A percentile compares a stretch with the other conserved stretches of the same genome.
phyloP scores from a whole-genome alignment of 2,888 invertebrate genomes.

The Mantis religiosa region DNA sequence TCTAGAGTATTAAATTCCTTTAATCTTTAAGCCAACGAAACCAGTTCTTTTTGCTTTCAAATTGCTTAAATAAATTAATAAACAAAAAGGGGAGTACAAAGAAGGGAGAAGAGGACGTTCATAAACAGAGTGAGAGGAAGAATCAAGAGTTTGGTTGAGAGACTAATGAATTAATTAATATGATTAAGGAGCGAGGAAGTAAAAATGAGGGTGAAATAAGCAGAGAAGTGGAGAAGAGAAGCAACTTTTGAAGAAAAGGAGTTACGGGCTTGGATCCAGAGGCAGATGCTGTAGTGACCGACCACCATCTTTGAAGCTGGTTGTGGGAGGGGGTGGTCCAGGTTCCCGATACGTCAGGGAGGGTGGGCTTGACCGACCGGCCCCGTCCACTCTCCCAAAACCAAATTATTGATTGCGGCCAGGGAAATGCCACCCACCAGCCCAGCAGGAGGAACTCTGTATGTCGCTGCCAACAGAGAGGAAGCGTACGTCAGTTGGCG shows the following conservation, averaged over 20 bases:
- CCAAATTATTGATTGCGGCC: slow-evolving; percentile 19
- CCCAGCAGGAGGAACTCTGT: background rate
- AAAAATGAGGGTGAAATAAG: background rate
- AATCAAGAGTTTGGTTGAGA: no score
- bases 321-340: background rate
- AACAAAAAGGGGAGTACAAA: no score
- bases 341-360: background rate
- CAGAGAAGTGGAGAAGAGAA: background rate
- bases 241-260: no score
- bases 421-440: slow-evolving; percentile 14
- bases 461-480: slow-evolving; percentile 11
- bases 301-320: background rate
- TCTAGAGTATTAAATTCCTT: no score
- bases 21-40: no score
- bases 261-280: no score
- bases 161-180: no score
- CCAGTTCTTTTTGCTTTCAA: no score
- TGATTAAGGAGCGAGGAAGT: background rate
- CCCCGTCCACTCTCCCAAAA: slow-evolving; percentile 14
- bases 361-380: slow-evolving; percentile 14
- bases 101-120: no score
- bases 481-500: background rate
- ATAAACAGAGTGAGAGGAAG: no score
- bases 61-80: no score
- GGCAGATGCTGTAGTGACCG: background rate